A percentile compares a stretch with the other conserved stretches of the same genome.
These are phyloP conservation scores for Pelosia muscerda DNA, from an alignment of 2,888 invertebrate species.

Conservation along the genomic window DNA sequence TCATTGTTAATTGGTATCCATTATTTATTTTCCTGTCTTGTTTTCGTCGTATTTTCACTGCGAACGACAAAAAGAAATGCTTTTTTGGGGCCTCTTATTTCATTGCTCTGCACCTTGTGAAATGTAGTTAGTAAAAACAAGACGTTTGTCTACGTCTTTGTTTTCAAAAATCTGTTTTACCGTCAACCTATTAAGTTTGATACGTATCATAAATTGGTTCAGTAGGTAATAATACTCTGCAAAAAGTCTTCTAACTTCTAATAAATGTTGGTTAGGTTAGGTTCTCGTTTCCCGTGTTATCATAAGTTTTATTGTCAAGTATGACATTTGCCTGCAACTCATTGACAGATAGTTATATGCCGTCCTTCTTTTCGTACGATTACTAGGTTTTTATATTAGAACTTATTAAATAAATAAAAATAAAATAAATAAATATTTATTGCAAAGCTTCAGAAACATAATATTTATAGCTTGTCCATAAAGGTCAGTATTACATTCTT, in stretches of 20 bases:
- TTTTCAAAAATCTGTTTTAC: constrained; percentile 17
- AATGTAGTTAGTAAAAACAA: constrained; percentile 33
- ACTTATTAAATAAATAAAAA: no score
- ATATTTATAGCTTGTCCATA: no score
- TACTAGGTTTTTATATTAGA: neutral
- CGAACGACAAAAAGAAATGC: constrained; percentile 64
- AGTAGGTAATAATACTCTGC: no score
- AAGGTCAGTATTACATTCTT: no score
- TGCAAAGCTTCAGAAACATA: no score
- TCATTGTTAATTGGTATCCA: constrained; percentile 72
- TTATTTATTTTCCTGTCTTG: constrained; percentile 70
- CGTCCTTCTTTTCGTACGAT: neutral
- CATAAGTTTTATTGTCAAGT: neutral
- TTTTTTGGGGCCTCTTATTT: constrained; percentile 57
- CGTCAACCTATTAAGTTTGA: neutral
- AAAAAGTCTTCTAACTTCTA: neutral
- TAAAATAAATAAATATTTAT: no score
- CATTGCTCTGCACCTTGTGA: constrained; percentile 45
- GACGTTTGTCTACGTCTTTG: constrained; percentile 20
- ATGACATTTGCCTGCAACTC: neutral
- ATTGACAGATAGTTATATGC: neutral
- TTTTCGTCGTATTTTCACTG: constrained; percentile 64
- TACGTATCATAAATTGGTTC: neutral
- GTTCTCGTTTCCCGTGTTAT: no score
- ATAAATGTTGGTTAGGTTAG: no score